These are phyloP conservation scores for Pipa parva DNA, from an alignment of 2,113 vertebrate genomes.

Conservation along the genomic window DNA sequence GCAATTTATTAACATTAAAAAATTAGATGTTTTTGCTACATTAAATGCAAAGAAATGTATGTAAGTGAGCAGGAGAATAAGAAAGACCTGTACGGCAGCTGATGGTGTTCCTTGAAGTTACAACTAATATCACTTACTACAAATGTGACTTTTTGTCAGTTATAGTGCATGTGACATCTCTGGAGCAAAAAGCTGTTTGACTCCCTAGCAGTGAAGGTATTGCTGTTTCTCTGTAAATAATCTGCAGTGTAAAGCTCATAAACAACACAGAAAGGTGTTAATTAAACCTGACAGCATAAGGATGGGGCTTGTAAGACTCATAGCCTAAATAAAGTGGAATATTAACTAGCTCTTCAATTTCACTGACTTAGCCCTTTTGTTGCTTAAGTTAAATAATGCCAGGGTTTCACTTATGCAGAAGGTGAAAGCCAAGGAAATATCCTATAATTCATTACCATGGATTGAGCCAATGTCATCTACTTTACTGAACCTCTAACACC, in stretches of 20 bases:
- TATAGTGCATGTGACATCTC: background rate
- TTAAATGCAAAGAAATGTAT: too few species aligned
- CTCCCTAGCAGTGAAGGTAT: background rate
- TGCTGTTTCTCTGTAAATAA: conserved; percentile 14
- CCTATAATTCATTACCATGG: conserved; percentile 48
- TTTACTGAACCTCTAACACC: conserved; percentile 50
- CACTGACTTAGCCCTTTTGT: background rate
- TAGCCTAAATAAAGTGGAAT: background rate
- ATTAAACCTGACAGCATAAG: background rate
- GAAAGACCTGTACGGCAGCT: too few species aligned
- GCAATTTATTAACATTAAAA: too few species aligned
- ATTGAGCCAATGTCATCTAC: conserved; percentile 40
- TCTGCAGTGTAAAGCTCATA: conserved; percentile 1
- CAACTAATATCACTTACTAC: background rate
- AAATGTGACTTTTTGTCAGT: background rate
- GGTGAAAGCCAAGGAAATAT: conserved; percentile 44
- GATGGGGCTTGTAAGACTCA: background rate
- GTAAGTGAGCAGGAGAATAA: too few species aligned
- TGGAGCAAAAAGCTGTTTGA: background rate
- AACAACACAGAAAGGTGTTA: background rate
- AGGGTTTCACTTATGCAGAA: conserved; percentile 48
- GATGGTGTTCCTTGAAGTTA: background rate
- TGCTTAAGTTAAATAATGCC: conserved; percentile 1
- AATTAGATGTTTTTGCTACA: too few species aligned
- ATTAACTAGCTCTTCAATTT: background rate